A percentile compares a stretch with the other conserved stretches of the same genome.
Evolutionary conservation across 2,113 vertebrate species (phyloP).

Genomic region (Chionomys nivalis): DNA sequence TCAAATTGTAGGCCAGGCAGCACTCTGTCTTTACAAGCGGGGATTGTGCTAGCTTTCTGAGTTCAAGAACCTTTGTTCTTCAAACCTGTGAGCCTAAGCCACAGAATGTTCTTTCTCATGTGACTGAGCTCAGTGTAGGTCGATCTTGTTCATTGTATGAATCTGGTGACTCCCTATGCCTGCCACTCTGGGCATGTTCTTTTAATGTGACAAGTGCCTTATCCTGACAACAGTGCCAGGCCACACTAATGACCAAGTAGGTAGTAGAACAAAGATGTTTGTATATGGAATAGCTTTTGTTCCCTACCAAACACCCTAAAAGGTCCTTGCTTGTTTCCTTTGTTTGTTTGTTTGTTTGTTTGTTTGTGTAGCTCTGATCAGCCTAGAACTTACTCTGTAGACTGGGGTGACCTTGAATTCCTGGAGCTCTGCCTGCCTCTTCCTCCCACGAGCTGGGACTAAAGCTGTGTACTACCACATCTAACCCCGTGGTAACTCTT

Average conservation of each 20-base stretch:
- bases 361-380: background rate
- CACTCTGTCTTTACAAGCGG: background rate
- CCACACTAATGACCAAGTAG: background rate
- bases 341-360: background rate
- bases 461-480: background rate
- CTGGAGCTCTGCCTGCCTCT: background rate
- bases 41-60: background rate
- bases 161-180: background rate
- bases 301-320: background rate
- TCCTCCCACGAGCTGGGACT: background rate
- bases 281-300: background rate
- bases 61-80: background rate
- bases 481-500: background rate
- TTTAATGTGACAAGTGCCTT: background rate
- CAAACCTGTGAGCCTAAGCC: background rate
- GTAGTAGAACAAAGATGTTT: constrained; percentile 9
- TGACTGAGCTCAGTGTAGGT: background rate
- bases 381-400: background rate
- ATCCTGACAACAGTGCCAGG: background rate
- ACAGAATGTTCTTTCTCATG: background rate
- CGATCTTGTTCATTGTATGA: background rate
- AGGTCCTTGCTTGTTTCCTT: background rate
- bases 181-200: background rate
- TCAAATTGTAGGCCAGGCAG: background rate
- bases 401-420: background rate